A percentile compares a stretch with the other conserved stretches of the same genome.
These are phyloP conservation scores for Harpagoxenus sublaevis DNA, from an alignment of 2,888 invertebrate genomes.

Conservation along the genomic window DNA sequence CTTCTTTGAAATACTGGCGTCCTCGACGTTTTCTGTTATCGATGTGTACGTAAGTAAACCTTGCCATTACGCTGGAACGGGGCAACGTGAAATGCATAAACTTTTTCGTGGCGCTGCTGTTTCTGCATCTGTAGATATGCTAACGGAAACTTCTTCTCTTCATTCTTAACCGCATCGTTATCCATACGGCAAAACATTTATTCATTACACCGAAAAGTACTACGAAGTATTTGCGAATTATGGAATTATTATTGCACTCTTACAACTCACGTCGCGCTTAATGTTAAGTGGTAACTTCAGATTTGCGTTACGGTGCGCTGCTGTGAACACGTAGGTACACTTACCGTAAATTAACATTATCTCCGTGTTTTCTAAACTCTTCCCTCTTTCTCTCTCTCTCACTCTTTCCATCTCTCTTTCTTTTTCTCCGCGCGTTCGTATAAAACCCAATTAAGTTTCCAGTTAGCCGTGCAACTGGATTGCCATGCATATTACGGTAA, in stretches of 20 bases:
- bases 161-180: constrained; percentile 13
- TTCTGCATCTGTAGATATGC: not conserved
- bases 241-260: constrained; percentile 37
- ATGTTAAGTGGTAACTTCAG: constrained; percentile 36
- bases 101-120: not conserved
- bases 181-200: constrained; percentile 38
- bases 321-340: not conserved
- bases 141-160: not conserved
- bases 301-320: constrained; percentile 2
- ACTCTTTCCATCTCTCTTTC: not conserved
- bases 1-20: constrained; percentile 26
- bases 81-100: not conserved
- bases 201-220: constrained; percentile 23
- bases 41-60: constrained; percentile 14
- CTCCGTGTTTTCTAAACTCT: constrained; percentile 28
- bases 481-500: constrained; percentile 51
- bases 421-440: constrained; percentile 25
- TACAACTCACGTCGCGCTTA: constrained; percentile 17
- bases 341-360: constrained; percentile 53
- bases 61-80: not conserved
- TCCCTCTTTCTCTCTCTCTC: not conserved
- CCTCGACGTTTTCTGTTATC: constrained; percentile 33
- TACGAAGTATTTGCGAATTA: not conserved
- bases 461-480: constrained; percentile 49
- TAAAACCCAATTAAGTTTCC: constrained; percentile 58